Percentiles rank a stretch among this genome's conserved stretches.
These are phyloP conservation scores for Silvanus unidentatus DNA, from an alignment of 2,888 invertebrate species.

Conservation along the genomic window DNA sequence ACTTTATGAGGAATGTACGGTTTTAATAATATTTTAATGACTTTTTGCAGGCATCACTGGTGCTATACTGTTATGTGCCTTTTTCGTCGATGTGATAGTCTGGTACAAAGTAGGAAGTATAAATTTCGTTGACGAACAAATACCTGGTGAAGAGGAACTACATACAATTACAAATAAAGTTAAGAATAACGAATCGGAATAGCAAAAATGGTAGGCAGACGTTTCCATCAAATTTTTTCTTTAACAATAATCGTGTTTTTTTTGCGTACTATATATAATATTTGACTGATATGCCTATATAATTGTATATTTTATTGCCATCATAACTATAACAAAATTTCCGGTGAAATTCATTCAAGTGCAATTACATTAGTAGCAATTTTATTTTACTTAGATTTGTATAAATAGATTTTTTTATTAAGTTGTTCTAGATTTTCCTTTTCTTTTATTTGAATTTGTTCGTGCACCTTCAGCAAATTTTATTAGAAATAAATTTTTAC, in stretches of 20 bases:
- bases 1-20: background rate
- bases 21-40: background rate
- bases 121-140: conserved; percentile 57
- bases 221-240: conserved; percentile 4
- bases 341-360: no score
- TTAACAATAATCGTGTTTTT: background rate
- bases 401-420: no score
- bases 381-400: no score
- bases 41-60: conserved; percentile 70
- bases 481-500: no score
- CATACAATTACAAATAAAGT: conserved; percentile 44
- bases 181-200: conserved; percentile 33
- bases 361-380: no score
- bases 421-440: no score
- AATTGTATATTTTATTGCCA: background rate
- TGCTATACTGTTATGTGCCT: conserved; percentile 77
- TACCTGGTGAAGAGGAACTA: conserved; percentile 46
- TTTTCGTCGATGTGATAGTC: conserved; percentile 81
- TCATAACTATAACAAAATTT: no score
- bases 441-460: no score
- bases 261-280: background rate
- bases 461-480: no score
- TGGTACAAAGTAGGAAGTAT: conserved; percentile 86
- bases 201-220: conserved; percentile 13
- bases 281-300: conserved; percentile 2